These are phyloP conservation scores for Mus spretus DNA, from an alignment of 2,797 vertebrate species.

Conservation along the genomic window DNA sequence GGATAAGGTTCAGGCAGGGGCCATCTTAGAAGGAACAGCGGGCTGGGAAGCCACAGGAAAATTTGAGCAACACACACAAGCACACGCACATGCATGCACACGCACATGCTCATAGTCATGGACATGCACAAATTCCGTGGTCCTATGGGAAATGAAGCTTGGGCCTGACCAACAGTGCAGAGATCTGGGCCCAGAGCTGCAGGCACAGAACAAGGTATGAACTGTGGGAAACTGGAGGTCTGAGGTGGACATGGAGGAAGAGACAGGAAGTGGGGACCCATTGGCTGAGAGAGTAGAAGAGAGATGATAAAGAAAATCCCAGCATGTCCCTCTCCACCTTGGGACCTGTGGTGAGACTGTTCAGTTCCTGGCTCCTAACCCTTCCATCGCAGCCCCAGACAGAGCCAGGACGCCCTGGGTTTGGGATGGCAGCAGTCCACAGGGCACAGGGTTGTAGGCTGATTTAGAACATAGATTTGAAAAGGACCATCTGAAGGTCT, in stretches of 20 bases:
- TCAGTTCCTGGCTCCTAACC: accelerated
- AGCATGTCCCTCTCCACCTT: neutral
- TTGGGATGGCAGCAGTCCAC: no score
- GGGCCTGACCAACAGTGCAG: neutral
- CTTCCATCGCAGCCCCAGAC: neutral
- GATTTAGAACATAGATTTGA: neutral
- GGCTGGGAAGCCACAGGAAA: neutral
- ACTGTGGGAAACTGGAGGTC: neutral
- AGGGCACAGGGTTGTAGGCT: neutral
- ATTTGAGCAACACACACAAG: neutral
- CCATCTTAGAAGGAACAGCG: neutral
- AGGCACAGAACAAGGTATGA: neutral
- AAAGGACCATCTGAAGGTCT: neutral
- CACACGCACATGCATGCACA: no score
- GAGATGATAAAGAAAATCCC: neutral
- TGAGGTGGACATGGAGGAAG: neutral
- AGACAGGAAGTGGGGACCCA: neutral
- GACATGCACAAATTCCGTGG: neutral
- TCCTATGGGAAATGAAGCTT: neutral
- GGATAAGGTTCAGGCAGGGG: neutral
- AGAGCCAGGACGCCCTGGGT: neutral
- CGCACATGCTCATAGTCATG: neutral
- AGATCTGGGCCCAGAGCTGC: neutral
- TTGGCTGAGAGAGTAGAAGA: neutral
- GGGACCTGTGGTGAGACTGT: neutral